Evolutionary conservation across 2,888 invertebrate species (phyloP).

Genomic region (Trachelus tabidus): DNA sequence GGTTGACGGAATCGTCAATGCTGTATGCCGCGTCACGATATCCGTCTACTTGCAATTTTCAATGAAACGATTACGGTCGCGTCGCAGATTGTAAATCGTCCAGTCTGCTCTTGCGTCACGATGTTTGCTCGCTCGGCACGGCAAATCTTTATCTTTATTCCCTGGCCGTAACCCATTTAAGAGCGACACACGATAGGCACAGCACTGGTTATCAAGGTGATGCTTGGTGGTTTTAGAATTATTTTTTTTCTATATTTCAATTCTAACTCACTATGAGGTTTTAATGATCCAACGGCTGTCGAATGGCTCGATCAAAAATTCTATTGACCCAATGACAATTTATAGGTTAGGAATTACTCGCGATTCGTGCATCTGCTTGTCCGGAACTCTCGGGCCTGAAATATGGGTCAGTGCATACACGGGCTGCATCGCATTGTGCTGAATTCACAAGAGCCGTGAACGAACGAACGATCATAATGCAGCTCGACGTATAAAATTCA

Average conservation of each 20-base stretch:
- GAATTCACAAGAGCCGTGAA: background rate
- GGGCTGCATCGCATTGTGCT: background rate
- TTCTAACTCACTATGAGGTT: background rate
- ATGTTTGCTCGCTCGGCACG: background rate
- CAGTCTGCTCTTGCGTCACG: background rate
- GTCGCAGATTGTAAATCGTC: background rate
- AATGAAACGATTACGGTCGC: background rate
- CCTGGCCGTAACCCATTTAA: background rate
- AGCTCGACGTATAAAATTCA: background rate
- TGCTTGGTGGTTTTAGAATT: background rate
- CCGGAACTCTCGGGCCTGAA: background rate
- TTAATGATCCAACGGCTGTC: background rate
- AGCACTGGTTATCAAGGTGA: background rate
- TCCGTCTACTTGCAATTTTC: background rate
- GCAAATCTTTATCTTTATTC: background rate
- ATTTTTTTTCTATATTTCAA: too few species aligned
- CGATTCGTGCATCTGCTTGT: background rate
- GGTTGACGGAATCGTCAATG: background rate
- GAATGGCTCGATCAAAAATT: background rate
- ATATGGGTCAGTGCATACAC: background rate
- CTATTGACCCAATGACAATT: background rate
- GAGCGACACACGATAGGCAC: background rate
- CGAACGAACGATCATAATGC: background rate
- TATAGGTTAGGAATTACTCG: background rate
- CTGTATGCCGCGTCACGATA: background rate